Evolutionary conservation across 2,888 invertebrate genomes (phyloP).

Genomic region (Drosophila tanythrix): DNA sequence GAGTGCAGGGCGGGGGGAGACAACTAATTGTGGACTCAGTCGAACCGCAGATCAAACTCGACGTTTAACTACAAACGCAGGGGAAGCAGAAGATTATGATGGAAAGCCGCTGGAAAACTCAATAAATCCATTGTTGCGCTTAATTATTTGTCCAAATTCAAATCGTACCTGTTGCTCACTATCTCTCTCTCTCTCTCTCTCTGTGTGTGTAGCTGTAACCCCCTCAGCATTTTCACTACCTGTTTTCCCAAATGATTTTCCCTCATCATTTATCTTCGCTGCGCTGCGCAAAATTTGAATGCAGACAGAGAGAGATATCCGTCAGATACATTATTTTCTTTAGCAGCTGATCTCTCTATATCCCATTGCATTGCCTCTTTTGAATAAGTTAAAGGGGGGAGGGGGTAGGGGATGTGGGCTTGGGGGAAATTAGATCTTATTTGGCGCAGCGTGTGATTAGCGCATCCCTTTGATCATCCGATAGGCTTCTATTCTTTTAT

Average conservation of each 20-base stretch:
- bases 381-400: slow-evolving; percentile 50
- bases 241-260: slow-evolving; percentile 6
- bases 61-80: slow-evolving; percentile 39
- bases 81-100: slow-evolving; percentile 24
- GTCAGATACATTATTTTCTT: slow-evolving; percentile 26
- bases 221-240: slow-evolving; percentile 5
- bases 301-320: slow-evolving; percentile 49
- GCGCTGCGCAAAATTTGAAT: slow-evolving; percentile 82
- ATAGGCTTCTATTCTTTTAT: slow-evolving; percentile 29
- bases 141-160: slow-evolving; percentile 80
- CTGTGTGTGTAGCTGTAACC: slow-evolving; percentile 2
- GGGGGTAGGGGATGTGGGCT: not conserved
- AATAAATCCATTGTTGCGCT: slow-evolving; percentile 80
- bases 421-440: slow-evolving; percentile 82
- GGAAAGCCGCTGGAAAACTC: slow-evolving; percentile 57
- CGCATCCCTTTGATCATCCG: slow-evolving; percentile 74
- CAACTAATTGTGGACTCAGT: slow-evolving; percentile 75
- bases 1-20: slow-evolving; percentile 12
- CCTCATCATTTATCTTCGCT: slow-evolving; percentile 76
- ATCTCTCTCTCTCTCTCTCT: not conserved
- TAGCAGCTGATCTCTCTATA: slow-evolving; percentile 70
- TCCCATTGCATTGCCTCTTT: slow-evolving; percentile 22
- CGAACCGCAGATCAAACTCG: slow-evolving; percentile 66
- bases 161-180: slow-evolving; percentile 55
- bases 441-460: slow-evolving; percentile 81